Evolutionary conservation across 2,888 invertebrate genomes (phyloP).

Genomic region (Caenorhabditis sinica): DNA sequence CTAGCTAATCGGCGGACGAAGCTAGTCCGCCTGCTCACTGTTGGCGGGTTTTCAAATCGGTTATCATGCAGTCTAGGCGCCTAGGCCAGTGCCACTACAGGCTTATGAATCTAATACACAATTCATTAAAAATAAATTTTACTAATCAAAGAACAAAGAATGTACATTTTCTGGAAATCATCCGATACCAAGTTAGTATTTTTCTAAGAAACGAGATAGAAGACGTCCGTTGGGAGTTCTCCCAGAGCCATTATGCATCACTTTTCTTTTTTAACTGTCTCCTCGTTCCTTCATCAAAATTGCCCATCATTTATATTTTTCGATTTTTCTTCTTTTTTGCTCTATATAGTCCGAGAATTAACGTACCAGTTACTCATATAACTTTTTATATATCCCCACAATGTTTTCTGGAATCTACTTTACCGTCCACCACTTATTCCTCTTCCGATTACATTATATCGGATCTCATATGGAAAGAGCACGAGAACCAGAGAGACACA

Average conservation of each 20-base stretch:
- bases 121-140: no score
- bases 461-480: slow-evolving; percentile 9
- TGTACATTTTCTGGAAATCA: no score
- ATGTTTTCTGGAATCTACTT: neutral
- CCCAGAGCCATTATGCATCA: neutral
- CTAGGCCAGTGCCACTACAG: no score
- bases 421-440: neutral
- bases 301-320: slow-evolving; percentile 2
- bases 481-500: neutral
- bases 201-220: no score
- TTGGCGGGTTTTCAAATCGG: slow-evolving; percentile 27
- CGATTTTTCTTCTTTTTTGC: no score
- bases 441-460: slow-evolving; percentile 11
- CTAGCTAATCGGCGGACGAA: slow-evolving; percentile 1
- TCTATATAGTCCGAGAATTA: no score
- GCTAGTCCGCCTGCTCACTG: neutral
- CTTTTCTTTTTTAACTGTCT: neutral
- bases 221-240: slow-evolving; percentile 16
- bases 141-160: no score
- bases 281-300: slow-evolving; percentile 11
- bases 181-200: no score
- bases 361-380: no score
- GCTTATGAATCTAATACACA: no score
- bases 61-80: no score
- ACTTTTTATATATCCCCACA: no score